These are phyloP conservation scores for Steinernema hermaphroditum DNA, from an alignment of 2,888 invertebrate species.

Conservation along the genomic window DNA sequence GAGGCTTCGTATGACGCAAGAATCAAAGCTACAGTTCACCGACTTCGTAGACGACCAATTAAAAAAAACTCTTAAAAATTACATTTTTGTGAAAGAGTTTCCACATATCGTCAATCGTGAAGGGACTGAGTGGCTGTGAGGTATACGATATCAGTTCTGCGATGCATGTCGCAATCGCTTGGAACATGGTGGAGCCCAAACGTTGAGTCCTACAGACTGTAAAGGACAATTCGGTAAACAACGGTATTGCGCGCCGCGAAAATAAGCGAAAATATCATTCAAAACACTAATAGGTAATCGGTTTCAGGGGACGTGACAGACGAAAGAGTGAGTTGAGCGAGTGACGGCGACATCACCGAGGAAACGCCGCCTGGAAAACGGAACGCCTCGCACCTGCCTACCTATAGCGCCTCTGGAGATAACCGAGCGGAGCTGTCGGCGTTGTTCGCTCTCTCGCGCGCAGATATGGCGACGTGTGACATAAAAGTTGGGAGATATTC, in stretches of 20 bases:
- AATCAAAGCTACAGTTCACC: neutral
- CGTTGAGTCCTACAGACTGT: neutral
- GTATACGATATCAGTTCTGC: neutral
- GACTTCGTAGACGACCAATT: no score
- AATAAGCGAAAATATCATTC: no score
- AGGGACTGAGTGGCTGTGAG: neutral
- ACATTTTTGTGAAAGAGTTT: slow-evolving; percentile 15
- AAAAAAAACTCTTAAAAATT: no score
- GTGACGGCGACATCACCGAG: neutral
- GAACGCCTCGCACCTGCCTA: slow-evolving; percentile 13
- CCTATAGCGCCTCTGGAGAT: slow-evolving; percentile 6
- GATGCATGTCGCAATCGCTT: neutral
- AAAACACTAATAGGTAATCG: no score
- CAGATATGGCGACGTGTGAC: slow-evolving; percentile 5
- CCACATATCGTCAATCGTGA: neutral
- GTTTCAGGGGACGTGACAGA: no score
- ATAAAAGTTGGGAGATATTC: slow-evolving; percentile 23
- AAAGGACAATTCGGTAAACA: neutral
- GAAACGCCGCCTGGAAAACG: neutral
- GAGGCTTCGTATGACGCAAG: neutral
- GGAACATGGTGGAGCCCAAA: neutral
- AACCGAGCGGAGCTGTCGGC: neutral
- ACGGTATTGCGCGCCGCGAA: neutral
- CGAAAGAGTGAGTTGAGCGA: neutral
- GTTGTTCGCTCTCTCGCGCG: slow-evolving; percentile 2